Conservation (phyloP, 2,888 invertebrate genomes). For the Perithous albicinctus region DNA sequence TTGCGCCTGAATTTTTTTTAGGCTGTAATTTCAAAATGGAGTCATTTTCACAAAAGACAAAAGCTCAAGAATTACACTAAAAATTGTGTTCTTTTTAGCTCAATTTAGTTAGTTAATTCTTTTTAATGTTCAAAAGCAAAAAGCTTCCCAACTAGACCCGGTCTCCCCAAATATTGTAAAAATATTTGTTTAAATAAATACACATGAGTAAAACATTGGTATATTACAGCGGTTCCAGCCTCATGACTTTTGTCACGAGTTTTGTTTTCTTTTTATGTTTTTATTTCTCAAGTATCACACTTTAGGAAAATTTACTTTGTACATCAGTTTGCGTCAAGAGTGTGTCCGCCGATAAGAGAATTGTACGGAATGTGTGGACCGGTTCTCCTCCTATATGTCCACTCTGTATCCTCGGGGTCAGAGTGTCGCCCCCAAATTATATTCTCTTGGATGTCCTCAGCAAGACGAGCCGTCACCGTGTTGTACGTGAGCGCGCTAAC, state of each 20-base stretch:
- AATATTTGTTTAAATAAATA: neutral
- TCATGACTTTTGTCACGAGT: neutral
- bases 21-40: too few species aligned
- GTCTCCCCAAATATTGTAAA: too few species aligned
- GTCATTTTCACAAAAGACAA: too few species aligned
- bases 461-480: constrained; percentile 28
- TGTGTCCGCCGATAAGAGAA: constrained; percentile 36
- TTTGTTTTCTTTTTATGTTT: neutral
- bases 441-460: constrained; percentile 1
- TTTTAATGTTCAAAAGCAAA: too few species aligned
- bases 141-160: too few species aligned
- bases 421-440: constrained; percentile 37
- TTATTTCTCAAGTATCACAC: neutral
- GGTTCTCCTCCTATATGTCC: constrained; percentile 10
- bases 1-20: too few species aligned
- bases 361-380: constrained; percentile 24
- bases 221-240: neutral
- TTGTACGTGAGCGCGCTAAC: constrained; percentile 36
- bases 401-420: constrained; percentile 26
- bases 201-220: neutral
- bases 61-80: too few species aligned
- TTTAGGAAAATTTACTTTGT: constrained; percentile 13
- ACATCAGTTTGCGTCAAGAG: constrained; percentile 8
- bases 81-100: too few species aligned
- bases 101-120: too few species aligned